phyloP scores from a whole-genome alignment of 2,113 vertebrate species.

The Erinaceus europaeus region DNA sequence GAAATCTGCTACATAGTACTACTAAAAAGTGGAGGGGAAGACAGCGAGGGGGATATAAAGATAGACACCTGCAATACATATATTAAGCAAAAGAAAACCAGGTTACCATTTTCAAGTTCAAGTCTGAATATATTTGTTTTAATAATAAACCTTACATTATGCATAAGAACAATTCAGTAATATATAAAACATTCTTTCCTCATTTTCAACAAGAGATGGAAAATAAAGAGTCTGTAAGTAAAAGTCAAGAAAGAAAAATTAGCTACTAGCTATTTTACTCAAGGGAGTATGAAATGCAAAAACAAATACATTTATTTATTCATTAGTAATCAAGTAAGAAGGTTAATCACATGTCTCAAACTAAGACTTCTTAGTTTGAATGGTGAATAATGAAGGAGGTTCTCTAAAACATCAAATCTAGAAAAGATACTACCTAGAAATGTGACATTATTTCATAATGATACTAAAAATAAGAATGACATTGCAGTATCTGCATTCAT shows the following conservation, averaged over 20 bases:
- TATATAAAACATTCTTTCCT: too few species aligned
- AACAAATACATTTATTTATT: background rate
- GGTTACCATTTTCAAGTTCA: background rate
- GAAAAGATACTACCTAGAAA: background rate
- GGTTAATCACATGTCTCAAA: background rate
- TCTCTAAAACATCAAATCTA: constrained; percentile 27
- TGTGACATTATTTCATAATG: background rate
- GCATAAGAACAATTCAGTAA: constrained; percentile 41
- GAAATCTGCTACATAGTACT: background rate
- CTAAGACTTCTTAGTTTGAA: background rate
- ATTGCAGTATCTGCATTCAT: background rate
- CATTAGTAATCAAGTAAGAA: background rate
- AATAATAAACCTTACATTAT: constrained; percentile 36
- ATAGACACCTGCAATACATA: too few species aligned
- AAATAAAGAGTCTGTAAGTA: background rate
- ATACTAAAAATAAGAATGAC: background rate
- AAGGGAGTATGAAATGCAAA: background rate
- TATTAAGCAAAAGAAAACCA: constrained; percentile 31
- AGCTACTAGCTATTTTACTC: background rate
- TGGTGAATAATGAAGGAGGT: background rate
- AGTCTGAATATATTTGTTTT: constrained; percentile 27
- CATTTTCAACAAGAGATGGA: background rate
- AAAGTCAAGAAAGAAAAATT: background rate
- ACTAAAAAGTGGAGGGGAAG: constrained; percentile 42
- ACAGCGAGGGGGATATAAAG: too few species aligned